Percentiles rank a stretch among this genome's conserved stretches.
phyloP scores from a whole-genome alignment of 2,888 invertebrate genomes.

The Xanthia togata region DNA sequence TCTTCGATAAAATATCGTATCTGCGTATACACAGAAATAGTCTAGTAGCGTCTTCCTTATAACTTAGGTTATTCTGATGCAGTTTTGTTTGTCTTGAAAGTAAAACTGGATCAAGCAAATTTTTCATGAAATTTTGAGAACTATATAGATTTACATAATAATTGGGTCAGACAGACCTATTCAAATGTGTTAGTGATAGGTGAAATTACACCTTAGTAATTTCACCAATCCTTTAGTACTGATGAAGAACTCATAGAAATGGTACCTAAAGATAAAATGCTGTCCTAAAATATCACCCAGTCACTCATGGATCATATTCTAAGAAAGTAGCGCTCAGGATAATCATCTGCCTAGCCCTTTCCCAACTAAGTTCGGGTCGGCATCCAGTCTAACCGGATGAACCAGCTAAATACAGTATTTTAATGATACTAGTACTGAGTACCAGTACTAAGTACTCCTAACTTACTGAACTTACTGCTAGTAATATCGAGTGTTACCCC shows the following conservation, averaged over 20 bases:
- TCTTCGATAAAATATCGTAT: conserved; percentile 46
- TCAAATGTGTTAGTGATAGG: not conserved
- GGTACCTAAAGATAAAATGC: too few species aligned
- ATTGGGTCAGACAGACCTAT: too few species aligned
- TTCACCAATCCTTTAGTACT: too few species aligned
- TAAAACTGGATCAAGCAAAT: not conserved
- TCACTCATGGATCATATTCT: not conserved
- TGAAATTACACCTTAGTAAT: not conserved
- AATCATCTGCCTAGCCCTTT: too few species aligned
- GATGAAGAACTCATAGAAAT: too few species aligned
- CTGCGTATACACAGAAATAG: too few species aligned
- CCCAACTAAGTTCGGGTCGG: too few species aligned
- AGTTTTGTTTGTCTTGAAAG: not conserved
- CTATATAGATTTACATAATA: not conserved
- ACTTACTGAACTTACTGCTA: not conserved
- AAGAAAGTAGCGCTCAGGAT: too few species aligned
- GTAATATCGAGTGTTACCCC: conserved; percentile 35
- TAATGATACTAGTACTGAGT: too few species aligned
- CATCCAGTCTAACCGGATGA: too few species aligned
- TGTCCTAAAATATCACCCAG: too few species aligned
- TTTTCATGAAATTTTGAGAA: not conserved
- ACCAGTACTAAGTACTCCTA: not conserved
- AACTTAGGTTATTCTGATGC: not conserved
- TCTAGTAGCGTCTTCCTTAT: not conserved
- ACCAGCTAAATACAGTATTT: too few species aligned